These are phyloP conservation scores for Apus apus DNA, from an alignment of 2,113 vertebrate genomes.

Conservation along the genomic window DNA sequence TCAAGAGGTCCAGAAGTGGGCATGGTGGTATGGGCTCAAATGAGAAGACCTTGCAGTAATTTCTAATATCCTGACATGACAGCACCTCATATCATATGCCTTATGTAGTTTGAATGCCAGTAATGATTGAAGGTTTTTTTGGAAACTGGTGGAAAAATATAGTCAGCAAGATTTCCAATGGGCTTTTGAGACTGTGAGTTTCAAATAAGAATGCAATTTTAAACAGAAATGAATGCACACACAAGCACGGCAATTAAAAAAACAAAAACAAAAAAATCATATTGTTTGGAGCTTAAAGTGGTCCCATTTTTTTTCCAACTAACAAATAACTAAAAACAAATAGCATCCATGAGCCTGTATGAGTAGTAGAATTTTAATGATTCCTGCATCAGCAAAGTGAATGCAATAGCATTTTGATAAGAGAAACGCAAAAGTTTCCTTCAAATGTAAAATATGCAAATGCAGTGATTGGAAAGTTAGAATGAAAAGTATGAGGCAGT, in stretches of 20 bases:
- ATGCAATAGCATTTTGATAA: conserved; percentile 22
- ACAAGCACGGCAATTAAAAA: neutral
- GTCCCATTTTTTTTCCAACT: neutral
- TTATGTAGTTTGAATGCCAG: conserved; percentile 32
- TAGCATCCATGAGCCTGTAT: neutral
- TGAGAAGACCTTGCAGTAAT: conserved; percentile 22
- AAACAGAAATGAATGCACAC: neutral
- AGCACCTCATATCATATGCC: neutral
- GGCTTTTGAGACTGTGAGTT: neutral
- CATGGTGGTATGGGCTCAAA: neutral
- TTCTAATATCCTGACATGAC: conserved; percentile 21
- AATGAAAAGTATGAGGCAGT: neutral
- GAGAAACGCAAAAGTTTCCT: conserved; percentile 56
- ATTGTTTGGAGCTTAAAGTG: neutral
- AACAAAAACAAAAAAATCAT: neutral
- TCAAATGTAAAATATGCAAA: conserved; percentile 64
- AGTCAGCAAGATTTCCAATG: neutral
- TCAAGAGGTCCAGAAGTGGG: conserved; percentile 13
- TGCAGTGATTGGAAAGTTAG: neutral
- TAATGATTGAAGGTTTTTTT: neutral
- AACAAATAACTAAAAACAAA: neutral
- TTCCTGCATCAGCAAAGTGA: conserved; percentile 43
- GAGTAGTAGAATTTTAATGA: conserved; percentile 53
- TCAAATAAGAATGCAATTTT: conserved; percentile 25
- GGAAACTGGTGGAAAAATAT: neutral